Conservation (phyloP, 2,113 vertebrate genomes). For the Bungarus multicinctus region DNA sequence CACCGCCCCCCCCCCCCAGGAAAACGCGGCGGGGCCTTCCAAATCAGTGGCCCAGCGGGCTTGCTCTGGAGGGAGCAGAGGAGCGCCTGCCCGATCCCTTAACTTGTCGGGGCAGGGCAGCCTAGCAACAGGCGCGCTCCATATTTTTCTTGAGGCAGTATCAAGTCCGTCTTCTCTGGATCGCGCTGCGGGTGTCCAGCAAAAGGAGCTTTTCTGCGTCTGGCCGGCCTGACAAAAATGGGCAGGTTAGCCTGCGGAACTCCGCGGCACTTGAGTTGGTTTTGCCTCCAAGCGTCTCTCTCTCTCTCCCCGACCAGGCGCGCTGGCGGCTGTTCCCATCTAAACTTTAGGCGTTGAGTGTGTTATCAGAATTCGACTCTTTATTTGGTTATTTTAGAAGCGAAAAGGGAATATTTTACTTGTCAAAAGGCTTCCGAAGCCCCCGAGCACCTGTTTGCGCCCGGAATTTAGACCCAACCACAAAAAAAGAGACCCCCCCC, state of each 20-base stretch:
- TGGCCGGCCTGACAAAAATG: neutral
- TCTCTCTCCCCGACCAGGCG: too few species aligned
- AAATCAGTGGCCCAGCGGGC: neutral
- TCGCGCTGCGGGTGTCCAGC: neutral
- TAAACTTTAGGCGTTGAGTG: too few species aligned
- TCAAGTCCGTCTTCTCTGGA: neutral
- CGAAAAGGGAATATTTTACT: neutral
- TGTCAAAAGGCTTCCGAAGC: neutral
- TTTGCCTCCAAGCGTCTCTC: neutral
- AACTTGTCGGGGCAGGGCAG: neutral
- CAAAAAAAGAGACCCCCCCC: fast-evolving
- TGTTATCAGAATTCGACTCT: neutral
- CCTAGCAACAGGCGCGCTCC: neutral
- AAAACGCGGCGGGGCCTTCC: neutral
- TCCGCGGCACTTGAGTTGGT: neutral
- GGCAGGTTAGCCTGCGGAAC: neutral
- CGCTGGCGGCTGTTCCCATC: neutral
- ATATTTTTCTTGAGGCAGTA: neutral
- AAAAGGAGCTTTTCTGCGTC: neutral
- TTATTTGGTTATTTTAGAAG: neutral
- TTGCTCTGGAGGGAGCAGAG: neutral
- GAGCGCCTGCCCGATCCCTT: neutral
- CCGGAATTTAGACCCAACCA: neutral
- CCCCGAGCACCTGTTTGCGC: neutral
- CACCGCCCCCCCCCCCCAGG: too few species aligned